Conservation (phyloP, 2,797 vertebrate species). For the Girardinus metallicus region DNA sequence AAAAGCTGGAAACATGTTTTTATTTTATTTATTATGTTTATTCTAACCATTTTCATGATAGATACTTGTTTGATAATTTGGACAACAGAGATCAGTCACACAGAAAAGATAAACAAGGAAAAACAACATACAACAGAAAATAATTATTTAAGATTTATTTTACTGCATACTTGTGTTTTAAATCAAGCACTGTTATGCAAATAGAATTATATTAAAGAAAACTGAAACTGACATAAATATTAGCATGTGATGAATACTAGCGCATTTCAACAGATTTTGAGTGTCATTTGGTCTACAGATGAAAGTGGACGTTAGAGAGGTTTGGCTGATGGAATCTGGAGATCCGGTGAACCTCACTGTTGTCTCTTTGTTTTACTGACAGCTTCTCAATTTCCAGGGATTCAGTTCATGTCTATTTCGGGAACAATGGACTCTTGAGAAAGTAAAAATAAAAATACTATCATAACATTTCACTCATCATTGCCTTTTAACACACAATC, state of each 20-base stretch:
- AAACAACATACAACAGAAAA: background rate
- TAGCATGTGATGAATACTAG: background rate
- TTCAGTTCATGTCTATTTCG: background rate
- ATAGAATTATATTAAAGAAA: background rate
- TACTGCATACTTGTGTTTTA: no score
- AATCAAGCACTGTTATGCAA: background rate
- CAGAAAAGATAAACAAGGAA: background rate
- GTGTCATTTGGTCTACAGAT: background rate
- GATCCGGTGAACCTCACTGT: background rate
- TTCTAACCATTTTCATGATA: background rate
- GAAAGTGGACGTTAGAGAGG: background rate
- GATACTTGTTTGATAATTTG: background rate
- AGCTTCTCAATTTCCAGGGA: background rate
- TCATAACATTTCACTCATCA: background rate
- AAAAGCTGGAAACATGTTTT: background rate
- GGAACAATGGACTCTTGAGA: background rate
- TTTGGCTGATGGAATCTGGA: slow-evolving; percentile 6
- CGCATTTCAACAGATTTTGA: background rate
- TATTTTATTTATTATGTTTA: background rate
- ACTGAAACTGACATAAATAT: background rate
- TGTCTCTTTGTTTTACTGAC: slow-evolving; percentile 3
- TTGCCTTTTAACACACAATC: background rate
- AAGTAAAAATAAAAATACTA: background rate
- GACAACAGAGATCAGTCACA: background rate
- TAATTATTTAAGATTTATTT: background rate